Evolutionary conservation across 2,888 invertebrate species (phyloP).

Genomic region (Nowickia ferox): DNA sequence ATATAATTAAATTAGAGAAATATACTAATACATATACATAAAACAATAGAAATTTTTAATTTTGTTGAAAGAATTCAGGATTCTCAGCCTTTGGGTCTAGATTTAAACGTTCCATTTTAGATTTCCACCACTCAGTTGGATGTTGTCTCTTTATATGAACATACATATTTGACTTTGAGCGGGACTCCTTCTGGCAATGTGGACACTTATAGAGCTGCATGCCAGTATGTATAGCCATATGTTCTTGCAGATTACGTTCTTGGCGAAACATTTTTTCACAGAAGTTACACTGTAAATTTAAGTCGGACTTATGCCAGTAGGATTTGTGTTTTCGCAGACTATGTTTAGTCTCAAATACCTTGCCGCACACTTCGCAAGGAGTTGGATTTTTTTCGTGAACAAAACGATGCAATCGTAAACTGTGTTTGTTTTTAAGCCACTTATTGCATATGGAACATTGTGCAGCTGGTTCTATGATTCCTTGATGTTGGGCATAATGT

Average conservation of each 20-base stretch:
- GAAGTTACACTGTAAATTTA: slow-evolving; percentile 77
- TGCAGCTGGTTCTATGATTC: slow-evolving; percentile 78
- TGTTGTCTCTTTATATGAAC: slow-evolving; percentile 80
- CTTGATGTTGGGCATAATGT: slow-evolving; percentile 78
- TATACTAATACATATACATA: background rate
- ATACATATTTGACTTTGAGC: slow-evolving; percentile 80
- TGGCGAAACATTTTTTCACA: slow-evolving; percentile 79
- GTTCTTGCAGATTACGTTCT: slow-evolving; percentile 78
- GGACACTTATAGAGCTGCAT: slow-evolving; percentile 79
- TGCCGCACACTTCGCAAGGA: slow-evolving; percentile 72
- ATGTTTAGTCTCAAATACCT: slow-evolving; percentile 75
- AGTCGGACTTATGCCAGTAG: slow-evolving; percentile 78
- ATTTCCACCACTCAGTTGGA: slow-evolving; percentile 78
- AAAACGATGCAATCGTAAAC: slow-evolving; percentile 73
- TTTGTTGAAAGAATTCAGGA: slow-evolving; percentile 14
- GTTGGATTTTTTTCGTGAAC: slow-evolving; percentile 70
- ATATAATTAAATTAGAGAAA: background rate
- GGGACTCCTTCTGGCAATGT: slow-evolving; percentile 79
- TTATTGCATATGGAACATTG: slow-evolving; percentile 77
- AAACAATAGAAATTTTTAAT: slow-evolving; percentile 20
- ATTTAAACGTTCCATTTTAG: slow-evolving; percentile 75
- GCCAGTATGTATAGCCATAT: slow-evolving; percentile 80
- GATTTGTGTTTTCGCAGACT: slow-evolving; percentile 78
- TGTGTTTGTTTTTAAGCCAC: slow-evolving; percentile 79
- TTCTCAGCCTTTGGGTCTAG: slow-evolving; percentile 55